Percentiles rank a stretch among this genome's conserved stretches.
Conservation (phyloP, 1,140 invertebrate genomes). For the Druon quercuslanigerum region DNA sequence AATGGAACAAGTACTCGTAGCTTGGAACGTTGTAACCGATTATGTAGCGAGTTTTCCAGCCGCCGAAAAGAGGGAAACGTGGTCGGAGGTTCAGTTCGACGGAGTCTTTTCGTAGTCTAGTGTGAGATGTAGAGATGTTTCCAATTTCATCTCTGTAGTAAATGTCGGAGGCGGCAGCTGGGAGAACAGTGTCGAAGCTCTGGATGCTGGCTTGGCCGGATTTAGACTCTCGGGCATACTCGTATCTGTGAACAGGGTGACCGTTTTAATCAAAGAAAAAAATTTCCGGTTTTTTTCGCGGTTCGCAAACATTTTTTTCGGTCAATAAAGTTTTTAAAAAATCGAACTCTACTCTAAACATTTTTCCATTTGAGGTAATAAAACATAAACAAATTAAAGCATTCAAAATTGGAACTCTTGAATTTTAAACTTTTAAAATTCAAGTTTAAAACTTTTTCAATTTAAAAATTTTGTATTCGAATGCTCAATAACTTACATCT, state of each 20-base stretch:
- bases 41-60: conserved; percentile 98
- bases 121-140: conserved; percentile 98
- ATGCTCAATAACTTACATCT: too few species aligned
- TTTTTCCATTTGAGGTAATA: too few species aligned
- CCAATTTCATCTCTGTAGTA: conserved; percentile 99
- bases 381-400: too few species aligned
- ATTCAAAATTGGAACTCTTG: too few species aligned
- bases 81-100: conserved; percentile 96
- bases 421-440: too few species aligned
- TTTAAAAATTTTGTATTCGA: too few species aligned
- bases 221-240: conserved; percentile 93
- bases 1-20: conserved; percentile 94
- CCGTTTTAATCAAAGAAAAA: too few species aligned
- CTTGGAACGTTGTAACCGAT: conserved; percentile 98
- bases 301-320: too few species aligned
- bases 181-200: conserved; percentile 94
- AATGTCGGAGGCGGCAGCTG: conserved; percentile 92
- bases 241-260: conserved; percentile 83
- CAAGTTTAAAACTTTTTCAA: too few species aligned
- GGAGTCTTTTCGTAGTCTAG: conserved; percentile 90
- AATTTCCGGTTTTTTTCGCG: too few species aligned
- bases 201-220: conserved; percentile 92
- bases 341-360: too few species aligned
- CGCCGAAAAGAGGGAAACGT: conserved; percentile 98
- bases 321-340: too few species aligned